A percentile compares a stretch with the other conserved stretches of the same genome.
These are phyloP conservation scores for Oscheius sp. DNA, from an alignment of 2,888 invertebrate species.

Conservation along the genomic window DNA sequence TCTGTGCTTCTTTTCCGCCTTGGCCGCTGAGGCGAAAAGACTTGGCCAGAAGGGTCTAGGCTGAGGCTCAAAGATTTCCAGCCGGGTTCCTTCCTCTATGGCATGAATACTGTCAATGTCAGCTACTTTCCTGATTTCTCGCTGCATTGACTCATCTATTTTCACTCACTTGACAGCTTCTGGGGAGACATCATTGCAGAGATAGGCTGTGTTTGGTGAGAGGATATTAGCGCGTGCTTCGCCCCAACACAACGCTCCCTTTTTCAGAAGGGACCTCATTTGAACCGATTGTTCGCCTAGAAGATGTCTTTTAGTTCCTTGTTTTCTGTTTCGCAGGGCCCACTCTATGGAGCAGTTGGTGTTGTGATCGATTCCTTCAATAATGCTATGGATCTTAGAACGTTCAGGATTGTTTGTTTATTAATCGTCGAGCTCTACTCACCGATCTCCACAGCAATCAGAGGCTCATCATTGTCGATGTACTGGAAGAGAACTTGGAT, in stretches of 20 bases:
- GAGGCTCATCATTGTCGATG: conserved; percentile 46
- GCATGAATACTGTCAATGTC: conserved; percentile 12
- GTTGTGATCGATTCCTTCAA: conserved; percentile 2
- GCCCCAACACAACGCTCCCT: conserved; percentile 59
- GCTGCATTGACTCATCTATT: not conserved
- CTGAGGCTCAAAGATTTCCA: conserved; percentile 1
- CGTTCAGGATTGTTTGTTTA: not conserved
- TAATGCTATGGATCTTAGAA: not conserved
- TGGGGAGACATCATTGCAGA: conserved; percentile 44
- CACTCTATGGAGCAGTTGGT: conserved; percentile 5
- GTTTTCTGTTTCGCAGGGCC: not conserved
- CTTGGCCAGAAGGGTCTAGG: conserved; percentile 42
- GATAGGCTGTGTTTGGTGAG: conserved; percentile 40
- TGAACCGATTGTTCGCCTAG: conserved; percentile 45
- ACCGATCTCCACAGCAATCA: conserved; percentile 59
- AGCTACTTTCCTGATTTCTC: conserved; percentile 4
- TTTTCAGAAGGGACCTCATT: conserved; percentile 39
- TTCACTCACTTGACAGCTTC: conserved; percentile 23
- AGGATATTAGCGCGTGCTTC: conserved; percentile 29
- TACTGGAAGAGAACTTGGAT: conserved; percentile 45
- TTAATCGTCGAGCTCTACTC: not conserved
- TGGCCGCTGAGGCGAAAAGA: conserved; percentile 45
- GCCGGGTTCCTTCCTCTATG: not conserved
- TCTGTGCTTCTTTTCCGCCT: conserved; percentile 46
- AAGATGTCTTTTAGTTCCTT: conserved; percentile 23